These are phyloP conservation scores for Acanthisitta chloris DNA, from an alignment of 2,113 vertebrate genomes.

Conservation along the genomic window DNA sequence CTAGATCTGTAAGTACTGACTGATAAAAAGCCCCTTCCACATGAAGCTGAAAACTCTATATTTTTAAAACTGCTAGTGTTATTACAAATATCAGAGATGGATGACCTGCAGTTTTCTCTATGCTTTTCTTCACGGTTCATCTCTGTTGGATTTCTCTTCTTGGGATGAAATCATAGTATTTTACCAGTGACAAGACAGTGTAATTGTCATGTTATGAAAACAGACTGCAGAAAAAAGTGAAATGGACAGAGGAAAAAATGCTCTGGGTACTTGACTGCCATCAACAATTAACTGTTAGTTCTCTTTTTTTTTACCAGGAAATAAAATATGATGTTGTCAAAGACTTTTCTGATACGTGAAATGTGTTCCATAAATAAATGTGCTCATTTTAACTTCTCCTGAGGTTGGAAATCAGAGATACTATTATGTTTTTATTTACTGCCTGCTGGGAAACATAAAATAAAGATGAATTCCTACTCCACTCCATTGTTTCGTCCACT, in stretches of 20 bases:
- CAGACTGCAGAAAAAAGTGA: not conserved
- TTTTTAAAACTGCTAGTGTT: not conserved
- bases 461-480: not conserved
- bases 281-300: not conserved
- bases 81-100: not conserved
- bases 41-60: not conserved
- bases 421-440: conserved; percentile 18
- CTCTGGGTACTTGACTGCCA: not conserved
- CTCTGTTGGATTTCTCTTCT: conserved; percentile 1
- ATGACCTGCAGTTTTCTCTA: not conserved
- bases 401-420: not conserved
- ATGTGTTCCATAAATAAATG: conserved; percentile 2
- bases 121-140: not conserved
- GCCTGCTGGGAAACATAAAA: not conserved
- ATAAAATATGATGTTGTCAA: not conserved
- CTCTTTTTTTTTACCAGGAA: not conserved
- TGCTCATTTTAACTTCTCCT: not conserved
- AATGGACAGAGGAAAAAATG: not conserved
- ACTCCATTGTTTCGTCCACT: not conserved
- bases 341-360: not conserved
- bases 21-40: not conserved
- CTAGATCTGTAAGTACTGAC: not conserved
- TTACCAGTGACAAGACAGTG: not conserved
- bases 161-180: not conserved
- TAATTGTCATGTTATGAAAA: conserved; percentile 41